A percentile compares a stretch with the other conserved stretches of the same genome.
Evolutionary conservation across 2,888 invertebrate species (phyloP).

Genomic region (Aethes cnicana): DNA sequence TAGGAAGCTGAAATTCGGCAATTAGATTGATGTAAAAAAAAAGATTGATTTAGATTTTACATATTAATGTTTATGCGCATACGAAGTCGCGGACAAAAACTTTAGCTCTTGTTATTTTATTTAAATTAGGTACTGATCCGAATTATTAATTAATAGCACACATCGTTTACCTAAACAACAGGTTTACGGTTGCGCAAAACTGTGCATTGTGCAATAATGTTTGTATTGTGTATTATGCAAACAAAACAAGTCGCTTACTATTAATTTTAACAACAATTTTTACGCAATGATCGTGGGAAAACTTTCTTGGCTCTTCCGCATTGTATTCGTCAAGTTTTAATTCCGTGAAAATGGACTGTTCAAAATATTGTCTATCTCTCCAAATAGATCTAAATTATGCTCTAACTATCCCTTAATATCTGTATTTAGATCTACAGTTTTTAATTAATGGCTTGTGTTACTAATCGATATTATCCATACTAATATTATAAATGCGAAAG

Average conservation of each 20-base stretch:
- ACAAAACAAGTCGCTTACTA: slow-evolving; percentile 28
- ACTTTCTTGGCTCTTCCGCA: slow-evolving; percentile 29
- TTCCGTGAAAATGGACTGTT: slow-evolving; percentile 12
- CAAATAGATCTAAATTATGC: neutral
- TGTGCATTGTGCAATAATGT: slow-evolving; percentile 24
- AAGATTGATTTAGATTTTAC: too few species aligned
- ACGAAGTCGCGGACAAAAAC: too few species aligned
- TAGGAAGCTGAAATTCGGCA: too few species aligned
- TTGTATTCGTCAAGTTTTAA: slow-evolving; percentile 25
- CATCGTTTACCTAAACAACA: slow-evolving; percentile 17
- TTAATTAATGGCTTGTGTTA: too few species aligned
- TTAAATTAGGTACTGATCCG: neutral
- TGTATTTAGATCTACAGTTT: neutral
- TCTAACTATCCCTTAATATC: slow-evolving; percentile 1
- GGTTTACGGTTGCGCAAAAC: slow-evolving; percentile 17
- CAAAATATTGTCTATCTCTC: slow-evolving; percentile 7
- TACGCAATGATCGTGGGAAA: slow-evolving; percentile 30
- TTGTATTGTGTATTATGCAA: slow-evolving; percentile 29
- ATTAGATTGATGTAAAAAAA: too few species aligned
- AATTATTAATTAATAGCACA: neutral
- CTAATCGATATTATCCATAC: too few species aligned
- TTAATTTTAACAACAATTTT: slow-evolving; percentile 26
- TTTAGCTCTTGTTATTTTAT: too few species aligned
- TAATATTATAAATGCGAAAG: too few species aligned
- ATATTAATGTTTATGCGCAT: too few species aligned